Percentiles rank a stretch among this genome's conserved stretches.
phyloP scores from a whole-genome alignment of 2,888 invertebrate species.

The Agriotes lineatus region DNA sequence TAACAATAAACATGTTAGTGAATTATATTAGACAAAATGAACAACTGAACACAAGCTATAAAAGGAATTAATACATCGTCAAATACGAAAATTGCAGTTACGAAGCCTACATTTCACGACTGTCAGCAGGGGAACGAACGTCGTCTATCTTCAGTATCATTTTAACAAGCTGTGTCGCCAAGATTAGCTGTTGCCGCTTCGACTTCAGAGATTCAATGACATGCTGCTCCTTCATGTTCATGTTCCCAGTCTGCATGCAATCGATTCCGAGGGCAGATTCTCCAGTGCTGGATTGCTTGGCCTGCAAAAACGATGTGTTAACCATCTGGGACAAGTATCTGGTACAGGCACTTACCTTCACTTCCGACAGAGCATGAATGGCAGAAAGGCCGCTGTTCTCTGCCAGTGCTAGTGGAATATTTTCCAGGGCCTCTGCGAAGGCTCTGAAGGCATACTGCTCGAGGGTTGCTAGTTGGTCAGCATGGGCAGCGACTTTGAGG shows the following conservation, averaged over 20 bases:
- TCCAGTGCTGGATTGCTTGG: constrained; percentile 86
- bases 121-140: constrained; percentile 73
- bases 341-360: constrained; percentile 77
- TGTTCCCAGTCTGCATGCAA: constrained; percentile 86
- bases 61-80: constrained; percentile 22
- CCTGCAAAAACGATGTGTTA: constrained; percentile 65
- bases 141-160: constrained; percentile 99
- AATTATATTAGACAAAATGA: background rate
- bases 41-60: constrained; percentile 6
- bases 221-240: constrained; percentile 94
- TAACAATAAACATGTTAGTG: constrained; percentile 11
- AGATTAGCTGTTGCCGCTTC: constrained; percentile 95
- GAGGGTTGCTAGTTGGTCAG: constrained; percentile 88
- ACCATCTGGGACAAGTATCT: too few species aligned
- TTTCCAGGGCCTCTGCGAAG: constrained; percentile 96
- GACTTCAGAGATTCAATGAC: constrained; percentile 97
- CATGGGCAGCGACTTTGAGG: constrained; percentile 88
- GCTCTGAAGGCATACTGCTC: constrained; percentile 98
- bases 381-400: constrained; percentile 96
- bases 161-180: constrained; percentile 98
- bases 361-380: constrained; percentile 90
- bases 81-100: constrained; percentile 14
- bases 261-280: constrained; percentile 94
- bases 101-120: constrained; percentile 14
- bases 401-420: constrained; percentile 93